These are phyloP conservation scores for Argyresthia albistria DNA, from an alignment of 2,888 invertebrate genomes.

Conservation along the genomic window DNA sequence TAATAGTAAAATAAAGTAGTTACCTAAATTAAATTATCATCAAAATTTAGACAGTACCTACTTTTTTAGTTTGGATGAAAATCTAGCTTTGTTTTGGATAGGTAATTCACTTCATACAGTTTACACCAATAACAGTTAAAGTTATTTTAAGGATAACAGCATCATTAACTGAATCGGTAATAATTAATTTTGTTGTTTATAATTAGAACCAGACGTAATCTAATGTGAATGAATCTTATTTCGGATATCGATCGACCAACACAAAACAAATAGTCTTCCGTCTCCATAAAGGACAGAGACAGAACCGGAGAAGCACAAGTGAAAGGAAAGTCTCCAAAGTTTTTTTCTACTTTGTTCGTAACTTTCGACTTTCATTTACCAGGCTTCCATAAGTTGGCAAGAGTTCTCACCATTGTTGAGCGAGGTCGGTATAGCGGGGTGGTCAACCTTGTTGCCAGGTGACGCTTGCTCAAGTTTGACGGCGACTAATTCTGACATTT, in stretches of 20 bases:
- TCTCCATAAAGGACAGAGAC: background rate
- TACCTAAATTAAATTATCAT: too few species aligned
- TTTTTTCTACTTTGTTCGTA: constrained; percentile 2
- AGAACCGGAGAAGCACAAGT: background rate
- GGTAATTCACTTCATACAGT: too few species aligned
- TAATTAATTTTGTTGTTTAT: too few species aligned
- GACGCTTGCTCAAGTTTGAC: constrained; percentile 78
- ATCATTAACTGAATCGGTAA: too few species aligned
- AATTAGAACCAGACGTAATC: too few species aligned
- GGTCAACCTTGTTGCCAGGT: constrained; percentile 73
- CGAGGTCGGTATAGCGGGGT: constrained; percentile 53
- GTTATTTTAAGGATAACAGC: too few species aligned
- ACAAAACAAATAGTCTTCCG: background rate
- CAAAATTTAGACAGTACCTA: too few species aligned
- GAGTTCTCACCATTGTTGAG: constrained; percentile 51
- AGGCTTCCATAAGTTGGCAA: background rate
- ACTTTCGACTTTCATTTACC: constrained; percentile 2
- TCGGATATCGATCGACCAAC: background rate
- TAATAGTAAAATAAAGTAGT: too few species aligned
- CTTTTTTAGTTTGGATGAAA: too few species aligned
- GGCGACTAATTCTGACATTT: constrained; percentile 73
- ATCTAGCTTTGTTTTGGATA: too few species aligned
- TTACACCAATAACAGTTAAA: too few species aligned
- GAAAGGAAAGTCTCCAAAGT: background rate
- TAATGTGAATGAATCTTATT: too few species aligned